phyloP scores from a whole-genome alignment of 2,888 invertebrate species.

The Caenorhabditis sp. region DNA sequence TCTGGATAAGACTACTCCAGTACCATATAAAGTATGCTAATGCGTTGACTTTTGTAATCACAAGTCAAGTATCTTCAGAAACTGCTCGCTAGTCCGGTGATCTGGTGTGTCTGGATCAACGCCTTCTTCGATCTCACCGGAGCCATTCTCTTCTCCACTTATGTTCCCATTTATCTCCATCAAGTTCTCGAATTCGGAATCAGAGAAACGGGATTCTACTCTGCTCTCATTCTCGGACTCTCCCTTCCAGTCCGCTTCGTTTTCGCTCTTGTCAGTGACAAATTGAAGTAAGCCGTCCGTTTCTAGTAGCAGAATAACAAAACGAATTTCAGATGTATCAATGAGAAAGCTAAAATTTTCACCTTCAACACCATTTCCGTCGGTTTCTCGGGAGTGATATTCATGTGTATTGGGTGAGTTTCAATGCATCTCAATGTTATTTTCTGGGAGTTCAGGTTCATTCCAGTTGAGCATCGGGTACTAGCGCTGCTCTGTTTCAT shows the following conservation, averaged over 20 bases:
- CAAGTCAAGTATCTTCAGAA: slow-evolving; percentile 45
- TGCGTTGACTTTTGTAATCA: neutral
- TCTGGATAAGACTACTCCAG: slow-evolving; percentile 61
- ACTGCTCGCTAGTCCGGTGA: slow-evolving; percentile 64
- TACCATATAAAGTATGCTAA: slow-evolving; percentile 69
- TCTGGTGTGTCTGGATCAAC: slow-evolving; percentile 73
- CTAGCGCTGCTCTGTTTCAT: slow-evolving; percentile 2
- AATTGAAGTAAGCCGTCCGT: slow-evolving; percentile 64
- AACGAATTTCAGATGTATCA: slow-evolving; percentile 55
- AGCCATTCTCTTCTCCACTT: slow-evolving; percentile 71
- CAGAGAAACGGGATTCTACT: slow-evolving; percentile 57
- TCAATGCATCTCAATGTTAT: neutral
- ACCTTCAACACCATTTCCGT: slow-evolving; percentile 57
- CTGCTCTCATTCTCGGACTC: slow-evolving; percentile 33
- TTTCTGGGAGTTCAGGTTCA: slow-evolving; percentile 41
- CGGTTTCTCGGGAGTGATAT: slow-evolving; percentile 45
- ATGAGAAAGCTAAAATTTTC: slow-evolving; percentile 42
- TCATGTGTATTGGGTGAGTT: slow-evolving; percentile 46
- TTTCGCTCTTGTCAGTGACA: slow-evolving; percentile 71
- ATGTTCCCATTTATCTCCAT: slow-evolving; percentile 73
- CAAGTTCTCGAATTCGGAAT: slow-evolving; percentile 64
- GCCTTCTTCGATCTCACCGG: slow-evolving; percentile 75
- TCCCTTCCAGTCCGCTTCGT: slow-evolving; percentile 72
- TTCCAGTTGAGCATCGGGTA: slow-evolving; percentile 35
- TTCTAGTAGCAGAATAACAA: no score